Conservation (phyloP, 2,888 invertebrate species). For the Onthophagus sagittarius region DNA sequence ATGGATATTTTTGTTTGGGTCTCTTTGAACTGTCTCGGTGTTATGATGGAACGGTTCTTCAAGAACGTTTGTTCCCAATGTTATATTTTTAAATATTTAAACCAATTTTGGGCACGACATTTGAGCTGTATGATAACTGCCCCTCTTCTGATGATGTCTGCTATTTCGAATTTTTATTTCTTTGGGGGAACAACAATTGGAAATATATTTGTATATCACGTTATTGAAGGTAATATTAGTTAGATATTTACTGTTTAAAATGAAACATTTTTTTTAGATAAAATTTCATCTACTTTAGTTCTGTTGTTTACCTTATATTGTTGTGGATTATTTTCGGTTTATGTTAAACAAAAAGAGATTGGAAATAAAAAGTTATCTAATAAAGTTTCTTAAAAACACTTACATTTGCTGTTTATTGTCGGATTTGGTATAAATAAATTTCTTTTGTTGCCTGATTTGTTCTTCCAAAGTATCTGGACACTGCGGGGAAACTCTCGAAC, state of each 20-base stretch:
- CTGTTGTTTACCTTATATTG: conserved; percentile 53
- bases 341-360: conserved; percentile 45
- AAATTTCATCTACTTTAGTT: conserved; percentile 37
- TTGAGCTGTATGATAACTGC: conserved; percentile 65
- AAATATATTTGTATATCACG: conserved; percentile 61
- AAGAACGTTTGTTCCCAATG: conserved; percentile 51
- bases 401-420: no score
- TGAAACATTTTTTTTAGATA: conserved; percentile 40
- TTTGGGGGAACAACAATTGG: conserved; percentile 75
- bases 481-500: no score
- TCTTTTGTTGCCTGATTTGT: no score
- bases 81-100: conserved; percentile 46
- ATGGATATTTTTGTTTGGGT: conserved; percentile 80
- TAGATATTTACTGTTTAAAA: conserved; percentile 7
- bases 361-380: not conserved
- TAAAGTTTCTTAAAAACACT: not conserved
- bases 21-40: conserved; percentile 77
- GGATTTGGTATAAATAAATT: no score
- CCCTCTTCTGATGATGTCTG: conserved; percentile 74
- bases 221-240: conserved; percentile 51
- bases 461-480: no score
- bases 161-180: conserved; percentile 84
- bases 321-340: conserved; percentile 56
- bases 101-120: conserved; percentile 52
- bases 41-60: conserved; percentile 66